A percentile compares a stretch with the other conserved stretches of the same genome.
Conservation (phyloP, 2,797 vertebrate genomes). For the Lithobates pipiens region DNA sequence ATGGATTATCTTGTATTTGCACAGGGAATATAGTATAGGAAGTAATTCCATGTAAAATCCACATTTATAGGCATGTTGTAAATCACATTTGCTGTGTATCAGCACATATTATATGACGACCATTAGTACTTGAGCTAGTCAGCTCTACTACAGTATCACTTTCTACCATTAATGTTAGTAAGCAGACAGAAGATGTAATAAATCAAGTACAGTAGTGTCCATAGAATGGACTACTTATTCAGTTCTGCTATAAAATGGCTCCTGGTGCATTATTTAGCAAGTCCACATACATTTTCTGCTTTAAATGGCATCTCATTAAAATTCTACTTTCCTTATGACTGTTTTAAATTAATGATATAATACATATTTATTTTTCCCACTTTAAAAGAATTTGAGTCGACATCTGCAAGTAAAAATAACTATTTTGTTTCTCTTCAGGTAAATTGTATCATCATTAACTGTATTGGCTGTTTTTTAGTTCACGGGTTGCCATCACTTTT, state of each 20-base stretch:
- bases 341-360: neutral
- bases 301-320: slow-evolving; percentile 24
- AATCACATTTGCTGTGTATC: slow-evolving; percentile 52
- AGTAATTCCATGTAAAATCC: slow-evolving; percentile 25
- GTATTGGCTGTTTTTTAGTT: too few species aligned
- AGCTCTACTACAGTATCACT: slow-evolving; percentile 41
- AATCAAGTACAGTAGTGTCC: slow-evolving; percentile 25
- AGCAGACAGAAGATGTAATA: neutral
- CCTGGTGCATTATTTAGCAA: slow-evolving; percentile 50
- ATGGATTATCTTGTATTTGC: slow-evolving; percentile 12
- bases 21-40: slow-evolving; percentile 1
- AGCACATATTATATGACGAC: slow-evolving; percentile 59
- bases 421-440: too few species aligned
- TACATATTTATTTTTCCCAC: neutral
- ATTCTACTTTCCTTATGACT: neutral
- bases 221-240: slow-evolving; percentile 30
- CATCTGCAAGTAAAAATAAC: too few species aligned
- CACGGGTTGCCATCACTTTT: too few species aligned
- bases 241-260: slow-evolving; percentile 28
- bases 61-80: slow-evolving; percentile 42
- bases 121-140: slow-evolving; percentile 55
- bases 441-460: too few species aligned
- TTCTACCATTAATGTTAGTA: slow-evolving; percentile 32
- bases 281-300: neutral
- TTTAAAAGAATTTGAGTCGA: too few species aligned